These are phyloP conservation scores for Drosophila formosana DNA, from an alignment of 2,888 invertebrate genomes.

Conservation along the genomic window DNA sequence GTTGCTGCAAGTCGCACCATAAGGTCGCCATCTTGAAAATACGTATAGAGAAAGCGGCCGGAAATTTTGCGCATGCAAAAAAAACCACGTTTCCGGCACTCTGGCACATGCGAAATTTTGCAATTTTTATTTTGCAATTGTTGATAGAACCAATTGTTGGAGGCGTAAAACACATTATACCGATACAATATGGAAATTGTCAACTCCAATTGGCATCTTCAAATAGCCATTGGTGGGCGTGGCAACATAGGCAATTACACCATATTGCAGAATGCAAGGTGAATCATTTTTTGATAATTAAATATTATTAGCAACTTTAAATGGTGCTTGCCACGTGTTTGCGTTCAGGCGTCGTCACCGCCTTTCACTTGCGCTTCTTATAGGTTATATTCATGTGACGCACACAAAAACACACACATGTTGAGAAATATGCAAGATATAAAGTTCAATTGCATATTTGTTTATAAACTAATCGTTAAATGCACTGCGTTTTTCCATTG, in stretches of 20 bases:
- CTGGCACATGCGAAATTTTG: conserved; percentile 10
- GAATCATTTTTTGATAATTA: conserved; percentile 20
- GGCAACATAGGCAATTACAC: conserved; percentile 55
- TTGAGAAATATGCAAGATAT: conserved; percentile 52
- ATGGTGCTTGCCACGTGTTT: conserved; percentile 72
- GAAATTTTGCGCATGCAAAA: conserved; percentile 53
- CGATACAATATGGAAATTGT: background rate
- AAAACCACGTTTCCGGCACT: conserved; percentile 50
- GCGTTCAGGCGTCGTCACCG: conserved; percentile 46
- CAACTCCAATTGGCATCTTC: background rate
- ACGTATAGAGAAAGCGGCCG: conserved; percentile 48
- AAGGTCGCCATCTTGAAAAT: conserved; percentile 74
- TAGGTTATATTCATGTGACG: conserved; percentile 57
- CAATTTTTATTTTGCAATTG: conserved; percentile 1
- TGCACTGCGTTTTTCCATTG: conserved; percentile 48
- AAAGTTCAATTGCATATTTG: conserved; percentile 66
- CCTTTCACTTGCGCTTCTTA: conserved; percentile 69
- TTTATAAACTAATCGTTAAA: conserved; percentile 53
- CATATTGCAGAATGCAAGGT: conserved; percentile 53
- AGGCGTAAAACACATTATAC: conserved; percentile 3
- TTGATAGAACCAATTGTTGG: conserved; percentile 9
- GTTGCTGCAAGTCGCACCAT: conserved; percentile 49
- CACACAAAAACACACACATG: conserved; percentile 40
- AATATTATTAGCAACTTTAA: conserved; percentile 28
- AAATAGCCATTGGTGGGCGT: conserved; percentile 54